Conservation (phyloP, 2,888 invertebrate genomes). For the Megamerina dolium region DNA sequence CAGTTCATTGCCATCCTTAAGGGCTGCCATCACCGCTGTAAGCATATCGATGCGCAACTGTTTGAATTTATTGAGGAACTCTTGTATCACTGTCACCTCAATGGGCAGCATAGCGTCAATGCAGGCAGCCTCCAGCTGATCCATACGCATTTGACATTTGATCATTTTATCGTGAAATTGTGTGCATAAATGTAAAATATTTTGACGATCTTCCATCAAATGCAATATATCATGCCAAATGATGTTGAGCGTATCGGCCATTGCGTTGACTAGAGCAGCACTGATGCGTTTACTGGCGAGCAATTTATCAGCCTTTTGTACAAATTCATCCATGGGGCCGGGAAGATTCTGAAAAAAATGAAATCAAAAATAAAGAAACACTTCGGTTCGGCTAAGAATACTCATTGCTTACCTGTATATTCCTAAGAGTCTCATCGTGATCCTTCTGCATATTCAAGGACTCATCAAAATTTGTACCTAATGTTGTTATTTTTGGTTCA, state of each 20-base stretch:
- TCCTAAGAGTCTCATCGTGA: slow-evolving; percentile 76
- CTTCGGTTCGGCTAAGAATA: neutral
- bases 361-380: neutral
- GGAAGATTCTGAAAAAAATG: slow-evolving; percentile 66
- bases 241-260: slow-evolving; percentile 72
- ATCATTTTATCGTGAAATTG: slow-evolving; percentile 68
- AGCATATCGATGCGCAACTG: slow-evolving; percentile 66
- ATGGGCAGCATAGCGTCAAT: slow-evolving; percentile 61
- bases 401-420: slow-evolving; percentile 71
- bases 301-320: slow-evolving; percentile 78
- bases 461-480: slow-evolving; percentile 71
- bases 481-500: slow-evolving; percentile 72
- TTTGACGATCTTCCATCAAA: slow-evolving; percentile 69
- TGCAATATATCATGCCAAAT: slow-evolving; percentile 80
- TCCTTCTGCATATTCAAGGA: slow-evolving; percentile 68
- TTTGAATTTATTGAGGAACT: slow-evolving; percentile 63
- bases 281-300: slow-evolving; percentile 70
- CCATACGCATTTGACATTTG: slow-evolving; percentile 64
- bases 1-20: slow-evolving; percentile 72
- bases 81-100: slow-evolving; percentile 66
- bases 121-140: slow-evolving; percentile 63
- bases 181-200: slow-evolving; percentile 70
- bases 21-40: slow-evolving; percentile 70
- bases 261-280: slow-evolving; percentile 77
- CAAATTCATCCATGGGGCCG: slow-evolving; percentile 80